Base-by-base conservation (phyloP, 2,888 invertebrate species). In the Lasioglossum zephyrum region DNA sequence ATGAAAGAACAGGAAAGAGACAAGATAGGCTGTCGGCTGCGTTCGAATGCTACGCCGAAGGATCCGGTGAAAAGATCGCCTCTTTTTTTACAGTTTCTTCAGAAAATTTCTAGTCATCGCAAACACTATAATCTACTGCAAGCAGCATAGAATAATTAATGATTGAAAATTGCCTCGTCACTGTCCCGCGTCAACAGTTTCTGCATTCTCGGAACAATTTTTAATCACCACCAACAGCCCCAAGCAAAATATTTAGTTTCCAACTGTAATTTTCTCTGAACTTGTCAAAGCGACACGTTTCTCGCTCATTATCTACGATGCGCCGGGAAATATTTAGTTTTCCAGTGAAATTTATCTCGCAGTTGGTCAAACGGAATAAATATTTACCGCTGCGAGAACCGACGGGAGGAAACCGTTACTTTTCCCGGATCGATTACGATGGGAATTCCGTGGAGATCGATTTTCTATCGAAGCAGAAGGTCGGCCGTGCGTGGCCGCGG, bases 401-500 rank as follows among this genome's bases (percentile, higher is more conserved):
- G 18, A 18, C 47, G 26, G 22, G 31, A 13, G 18, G 16, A n/a
- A 3, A 5, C 77, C 22, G 60, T 18, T 2, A 36, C 26, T 73
- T 47, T 60, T n/a, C 73, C 22, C 4, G 4, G 0, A 41, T 36
- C 26, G 9, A 60, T 22, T 31, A 31, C 72, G 57, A 63, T 47
- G 39, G 47, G 39, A 18, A 57, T 44, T 9, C 44, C 63, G 22
- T 9, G 49, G 22, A 22, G 22, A 41, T 49, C 22, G 44, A 26
- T 73, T 66, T 60, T 60, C 41, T 60, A n/a, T n/a, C 22, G 47
- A 22, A 22, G 1, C 22, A 22, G 31, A 73, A 73, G 76, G 63
- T 26, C 53, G 83, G 36, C 31, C n/a, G 31, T 22, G 41, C 53
- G 26, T 60, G 49, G 31, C 49, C 72, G 77, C 16, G 63, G 77